Evolutionary conservation across 2,113 vertebrate genomes (phyloP).

Genomic region (Dissostichus mawsoni): DNA sequence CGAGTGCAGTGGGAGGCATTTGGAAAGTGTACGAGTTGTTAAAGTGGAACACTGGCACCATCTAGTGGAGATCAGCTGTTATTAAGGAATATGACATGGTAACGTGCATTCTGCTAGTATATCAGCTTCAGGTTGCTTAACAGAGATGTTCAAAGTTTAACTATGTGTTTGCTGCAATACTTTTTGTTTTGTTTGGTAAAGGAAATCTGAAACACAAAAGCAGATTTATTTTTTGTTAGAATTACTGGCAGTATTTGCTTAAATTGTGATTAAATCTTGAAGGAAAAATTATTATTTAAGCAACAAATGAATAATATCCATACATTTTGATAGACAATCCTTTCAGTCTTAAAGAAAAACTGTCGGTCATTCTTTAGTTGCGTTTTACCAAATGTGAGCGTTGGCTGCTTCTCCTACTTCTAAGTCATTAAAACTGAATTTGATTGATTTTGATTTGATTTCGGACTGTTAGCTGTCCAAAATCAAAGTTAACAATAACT

Average conservation of each 20-base stretch:
- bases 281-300: too few relatives aligned
- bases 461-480: neutral
- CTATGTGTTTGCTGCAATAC: neutral
- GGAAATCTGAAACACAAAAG: neutral
- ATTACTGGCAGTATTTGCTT: neutral
- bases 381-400: neutral
- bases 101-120: neutral
- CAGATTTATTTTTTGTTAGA: neutral
- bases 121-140: neutral
- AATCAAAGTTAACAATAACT: too few relatives aligned
- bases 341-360: neutral
- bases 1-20: constrained; percentile 24
- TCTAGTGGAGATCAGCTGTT: constrained; percentile 62
- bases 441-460: neutral
- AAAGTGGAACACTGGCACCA: constrained; percentile 41
- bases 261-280: neutral
- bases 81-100: neutral
- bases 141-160: neutral
- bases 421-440: neutral
- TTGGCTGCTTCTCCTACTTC: neutral
- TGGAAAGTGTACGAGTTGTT: neutral
- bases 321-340: neutral
- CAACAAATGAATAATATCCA: neutral
- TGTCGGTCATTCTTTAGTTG: neutral
- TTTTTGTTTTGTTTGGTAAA: neutral